A percentile compares a stretch with the other conserved stretches of the same genome.
These are phyloP conservation scores for Philotrypesis tridentata DNA, from an alignment of 1,140 invertebrate genomes.

Conservation along the genomic window DNA sequence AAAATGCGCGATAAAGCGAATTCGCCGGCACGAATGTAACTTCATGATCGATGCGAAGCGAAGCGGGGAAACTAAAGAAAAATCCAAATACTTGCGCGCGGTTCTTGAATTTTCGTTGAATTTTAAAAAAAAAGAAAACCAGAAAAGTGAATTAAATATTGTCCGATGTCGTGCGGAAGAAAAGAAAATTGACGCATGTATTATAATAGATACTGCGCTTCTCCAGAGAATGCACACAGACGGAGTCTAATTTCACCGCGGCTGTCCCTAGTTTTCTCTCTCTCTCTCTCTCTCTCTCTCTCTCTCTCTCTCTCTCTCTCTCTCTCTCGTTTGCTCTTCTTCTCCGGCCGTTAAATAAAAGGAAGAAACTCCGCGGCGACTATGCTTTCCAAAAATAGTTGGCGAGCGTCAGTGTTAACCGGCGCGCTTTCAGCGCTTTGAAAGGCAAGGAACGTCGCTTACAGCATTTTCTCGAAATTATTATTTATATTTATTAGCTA, in stretches of 20 bases:
- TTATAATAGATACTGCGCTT: background rate
- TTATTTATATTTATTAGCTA: too few species aligned
- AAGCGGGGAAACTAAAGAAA: too few species aligned
- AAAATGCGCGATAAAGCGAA: too few species aligned
- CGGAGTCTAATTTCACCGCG: slow-evolving; percentile 45
- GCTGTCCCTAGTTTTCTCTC: background rate
- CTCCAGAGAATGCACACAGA: background rate
- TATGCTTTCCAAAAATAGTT: slow-evolving; percentile 49
- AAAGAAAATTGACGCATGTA: background rate
- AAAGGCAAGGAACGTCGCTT: slow-evolving; percentile 25
- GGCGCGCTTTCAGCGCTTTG: background rate
- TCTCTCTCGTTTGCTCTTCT: background rate
- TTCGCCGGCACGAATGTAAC: too few species aligned
- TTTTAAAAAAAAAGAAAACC: too few species aligned
- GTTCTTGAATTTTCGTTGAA: too few species aligned
- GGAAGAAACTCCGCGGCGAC: slow-evolving; percentile 19
- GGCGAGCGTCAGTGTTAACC: background rate
- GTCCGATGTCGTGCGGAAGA: too few species aligned
- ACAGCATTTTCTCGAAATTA: background rate
- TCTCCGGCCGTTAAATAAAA: slow-evolving; percentile 23
- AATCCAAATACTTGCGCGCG: too few species aligned
- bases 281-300: background rate
- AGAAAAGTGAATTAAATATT: too few species aligned
- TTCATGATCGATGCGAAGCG: too few species aligned
- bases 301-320: too few species aligned